Percentiles rank a stretch among this genome's conserved stretches.
Evolutionary conservation across 2,113 vertebrate species (phyloP).

Genomic region (Astatotilapia flaviijosephi): DNA sequence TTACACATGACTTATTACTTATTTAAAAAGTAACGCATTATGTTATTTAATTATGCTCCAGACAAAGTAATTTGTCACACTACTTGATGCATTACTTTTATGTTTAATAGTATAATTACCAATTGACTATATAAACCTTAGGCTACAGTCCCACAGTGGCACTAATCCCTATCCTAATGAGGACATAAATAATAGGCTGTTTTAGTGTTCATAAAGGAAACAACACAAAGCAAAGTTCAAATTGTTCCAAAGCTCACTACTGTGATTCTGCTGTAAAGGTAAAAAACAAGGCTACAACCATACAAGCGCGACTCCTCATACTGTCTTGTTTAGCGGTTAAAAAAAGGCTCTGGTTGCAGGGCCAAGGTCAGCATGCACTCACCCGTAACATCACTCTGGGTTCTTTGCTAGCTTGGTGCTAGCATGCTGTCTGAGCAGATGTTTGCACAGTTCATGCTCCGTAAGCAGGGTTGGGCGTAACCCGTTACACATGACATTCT

Average conservation of each 20-base stretch:
- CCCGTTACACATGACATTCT: background rate
- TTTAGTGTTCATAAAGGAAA: background rate
- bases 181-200: background rate
- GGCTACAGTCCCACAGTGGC: background rate
- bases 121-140: background rate
- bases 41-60: background rate
- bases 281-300: background rate
- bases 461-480: background rate
- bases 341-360: background rate
- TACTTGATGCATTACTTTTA: background rate
- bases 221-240: background rate
- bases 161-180: background rate
- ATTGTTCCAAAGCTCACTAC: background rate
- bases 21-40: background rate
- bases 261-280: background rate
- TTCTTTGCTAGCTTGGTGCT: background rate
- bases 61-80: background rate
- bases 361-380: background rate
- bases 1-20: background rate
- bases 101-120: background rate
- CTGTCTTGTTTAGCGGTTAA: background rate
- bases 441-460: background rate
- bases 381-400: background rate
- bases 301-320: background rate
- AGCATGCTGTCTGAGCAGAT: background rate